Evolutionary conservation across 1,140 invertebrate genomes (phyloP).

Genomic region (Sesamia nonagrioides): DNA sequence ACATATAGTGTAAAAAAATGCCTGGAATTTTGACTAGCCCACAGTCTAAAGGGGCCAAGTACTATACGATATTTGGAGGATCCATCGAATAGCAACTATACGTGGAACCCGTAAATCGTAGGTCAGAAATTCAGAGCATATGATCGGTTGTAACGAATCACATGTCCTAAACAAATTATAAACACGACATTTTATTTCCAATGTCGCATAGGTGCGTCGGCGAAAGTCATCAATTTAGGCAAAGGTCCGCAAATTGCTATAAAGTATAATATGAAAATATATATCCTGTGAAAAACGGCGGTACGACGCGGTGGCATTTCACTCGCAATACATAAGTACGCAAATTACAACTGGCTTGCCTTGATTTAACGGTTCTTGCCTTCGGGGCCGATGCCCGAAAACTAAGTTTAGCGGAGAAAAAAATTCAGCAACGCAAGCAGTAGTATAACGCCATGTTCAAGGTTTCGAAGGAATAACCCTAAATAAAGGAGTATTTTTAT

Average conservation of each 20-base stretch:
- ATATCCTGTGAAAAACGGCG: too few relatives aligned
- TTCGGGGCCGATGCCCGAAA: slow-evolving; percentile 2
- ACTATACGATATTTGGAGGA: too few relatives aligned
- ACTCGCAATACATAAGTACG: background rate
- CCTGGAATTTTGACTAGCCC: too few relatives aligned
- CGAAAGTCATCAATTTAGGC: background rate
- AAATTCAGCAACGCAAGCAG: background rate
- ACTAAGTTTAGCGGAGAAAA: background rate
- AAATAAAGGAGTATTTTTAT: background rate
- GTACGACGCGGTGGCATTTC: background rate
- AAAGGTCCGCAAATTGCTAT: background rate
- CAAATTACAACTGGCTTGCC: slow-evolving; percentile 1
- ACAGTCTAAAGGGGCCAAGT: too few relatives aligned
- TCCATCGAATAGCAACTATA: too few relatives aligned
- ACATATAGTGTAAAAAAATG: too few relatives aligned
- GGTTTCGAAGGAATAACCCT: background rate
- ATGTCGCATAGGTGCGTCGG: background rate
- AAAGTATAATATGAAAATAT: too few relatives aligned
- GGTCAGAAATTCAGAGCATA: too few relatives aligned
- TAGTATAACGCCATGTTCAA: background rate
- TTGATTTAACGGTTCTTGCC: slow-evolving; percentile 21
- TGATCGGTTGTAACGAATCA: too few relatives aligned
- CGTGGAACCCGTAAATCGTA: too few relatives aligned
- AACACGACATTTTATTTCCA: background rate
- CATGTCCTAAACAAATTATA: background rate